A percentile compares a stretch with the other conserved stretches of the same genome.
Evolutionary conservation across 2,113 vertebrate genomes (phyloP).

Genomic region (Brachypodius melanocephalos): DNA sequence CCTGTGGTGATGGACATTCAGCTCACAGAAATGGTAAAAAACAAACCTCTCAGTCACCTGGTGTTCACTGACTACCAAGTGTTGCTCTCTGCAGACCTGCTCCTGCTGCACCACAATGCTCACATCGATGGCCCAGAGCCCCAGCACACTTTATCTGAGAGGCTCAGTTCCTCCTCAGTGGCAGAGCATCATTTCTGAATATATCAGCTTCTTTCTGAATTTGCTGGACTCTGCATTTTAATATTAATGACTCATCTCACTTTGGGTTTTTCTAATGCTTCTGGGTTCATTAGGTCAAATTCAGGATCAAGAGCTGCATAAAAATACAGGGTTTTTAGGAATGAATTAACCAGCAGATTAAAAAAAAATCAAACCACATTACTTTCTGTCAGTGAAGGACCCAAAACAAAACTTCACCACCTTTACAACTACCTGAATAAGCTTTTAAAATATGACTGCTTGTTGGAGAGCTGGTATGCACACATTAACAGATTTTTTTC

Average conservation of each 20-base stretch:
- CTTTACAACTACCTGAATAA: not conserved
- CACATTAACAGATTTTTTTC: constrained; percentile 24
- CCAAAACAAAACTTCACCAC: not conserved
- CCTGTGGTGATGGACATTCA: not conserved
- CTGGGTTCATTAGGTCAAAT: not conserved
- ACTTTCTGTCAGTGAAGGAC: not conserved
- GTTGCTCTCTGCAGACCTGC: not conserved
- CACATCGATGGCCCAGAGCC: not conserved
- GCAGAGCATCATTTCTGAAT: not conserved
- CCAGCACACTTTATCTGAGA: not conserved
- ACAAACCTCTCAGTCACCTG: not conserved
- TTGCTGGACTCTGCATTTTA: not conserved
- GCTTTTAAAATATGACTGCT: not conserved
- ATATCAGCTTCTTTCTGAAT: not conserved
- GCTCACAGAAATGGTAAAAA: not conserved
- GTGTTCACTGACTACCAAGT: not conserved
- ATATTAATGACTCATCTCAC: not conserved
- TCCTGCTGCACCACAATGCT: not conserved
- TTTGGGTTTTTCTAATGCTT: not conserved
- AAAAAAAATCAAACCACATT: not conserved
- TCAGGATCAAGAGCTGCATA: not conserved
- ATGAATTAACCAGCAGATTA: not conserved
- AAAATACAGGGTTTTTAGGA: not conserved
- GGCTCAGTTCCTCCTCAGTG: not conserved
- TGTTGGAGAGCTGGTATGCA: not conserved